Evolutionary conservation across 2,797 vertebrate genomes (phyloP), one percentile per base, ranked within the genome.

Genomic region (Hirundo rustica): DNA sequence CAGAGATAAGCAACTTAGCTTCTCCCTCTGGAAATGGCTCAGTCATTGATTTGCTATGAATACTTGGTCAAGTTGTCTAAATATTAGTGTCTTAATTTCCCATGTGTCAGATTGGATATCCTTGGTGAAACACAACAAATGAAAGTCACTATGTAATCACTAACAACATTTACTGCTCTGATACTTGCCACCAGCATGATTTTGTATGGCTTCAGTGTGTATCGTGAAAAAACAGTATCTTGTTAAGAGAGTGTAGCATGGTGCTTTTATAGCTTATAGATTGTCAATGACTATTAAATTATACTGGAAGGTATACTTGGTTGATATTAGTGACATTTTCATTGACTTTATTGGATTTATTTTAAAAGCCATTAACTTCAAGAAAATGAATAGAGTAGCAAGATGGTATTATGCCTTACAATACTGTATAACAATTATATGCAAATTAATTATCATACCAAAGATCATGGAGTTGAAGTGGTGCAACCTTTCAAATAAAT

Each of bases 381-480:
- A 93, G 95, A 96, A 97, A 97, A 96, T 84, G 70, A 95, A 95
- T 95, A 90, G 95, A 96, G 81, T 92, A 76, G 51, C 20, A 79
- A 93, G 89, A 93, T 75, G 80, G 25, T 85, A 86, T 94, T 91
- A 95, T 90, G 75, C 57, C 77, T 96, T 71, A 66, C 74, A 94
- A 93, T 97, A 92, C 92, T 93, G 65, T 96, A 94, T 96, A 97
- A 97, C 95, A 97, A 97, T 97, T 97, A 91, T 85, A 98, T 97
- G 97, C 85, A 97, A 97, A 98, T 97, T 94, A 97, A 96, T 95
- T 89, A 96, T 86, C 84, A 92, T 92, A 77, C 45, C 62, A 91
- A 97, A 96, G 92, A 96, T 96, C 96, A 95, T 45, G 29, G 82
- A 96, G 92, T 93, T 91, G 95, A 96, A 94, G 94, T 93, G 77